Percentiles rank a stretch among this genome's conserved stretches.
Evolutionary conservation across 2,797 vertebrate genomes (phyloP).

Genomic region (Australoheros facetus): DNA sequence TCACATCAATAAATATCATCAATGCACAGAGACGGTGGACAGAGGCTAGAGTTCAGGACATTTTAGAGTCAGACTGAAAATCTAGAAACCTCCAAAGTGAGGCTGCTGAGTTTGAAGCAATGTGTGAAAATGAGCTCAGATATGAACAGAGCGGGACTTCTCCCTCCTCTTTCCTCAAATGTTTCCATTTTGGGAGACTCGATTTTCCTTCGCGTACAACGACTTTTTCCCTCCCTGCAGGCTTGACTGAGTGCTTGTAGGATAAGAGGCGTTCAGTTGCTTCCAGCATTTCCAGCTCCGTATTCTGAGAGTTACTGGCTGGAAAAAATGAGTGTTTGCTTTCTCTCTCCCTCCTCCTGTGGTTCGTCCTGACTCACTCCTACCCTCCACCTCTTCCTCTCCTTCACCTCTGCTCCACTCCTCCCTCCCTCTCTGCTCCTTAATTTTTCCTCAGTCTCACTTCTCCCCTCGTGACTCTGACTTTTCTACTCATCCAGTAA

Average conservation of each 20-base stretch:
- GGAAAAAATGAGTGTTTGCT: conserved; percentile 71
- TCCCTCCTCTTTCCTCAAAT: background rate
- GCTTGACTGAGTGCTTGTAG: conserved; percentile 12
- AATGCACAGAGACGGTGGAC: background rate
- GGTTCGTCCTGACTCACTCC: conserved; percentile 43
- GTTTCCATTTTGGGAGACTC: conserved; percentile 14
- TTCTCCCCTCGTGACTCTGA: background rate
- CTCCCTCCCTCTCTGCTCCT: background rate
- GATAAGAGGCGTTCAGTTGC: background rate
- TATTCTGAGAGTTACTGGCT: conserved; percentile 34
- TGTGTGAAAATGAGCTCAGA: background rate
- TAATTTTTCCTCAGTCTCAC: conserved; percentile 1
- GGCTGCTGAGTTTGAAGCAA: background rate
- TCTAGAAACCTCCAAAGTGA: background rate
- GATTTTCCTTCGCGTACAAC: background rate
- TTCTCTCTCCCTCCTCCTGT: conserved; percentile 15
- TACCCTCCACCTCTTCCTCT: conserved; percentile 2
- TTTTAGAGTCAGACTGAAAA: background rate
- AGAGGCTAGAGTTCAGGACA: fast-evolving
- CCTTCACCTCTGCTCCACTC: conserved; percentile 26
- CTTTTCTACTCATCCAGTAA: conserved; percentile 3
- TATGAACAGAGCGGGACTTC: background rate
- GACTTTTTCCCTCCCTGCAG: conserved; percentile 3
- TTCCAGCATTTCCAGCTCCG: conserved; percentile 32
- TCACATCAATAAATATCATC: background rate